Evolutionary conservation across 2,888 invertebrate species (phyloP).

Genomic region (Euproctis similis): DNA sequence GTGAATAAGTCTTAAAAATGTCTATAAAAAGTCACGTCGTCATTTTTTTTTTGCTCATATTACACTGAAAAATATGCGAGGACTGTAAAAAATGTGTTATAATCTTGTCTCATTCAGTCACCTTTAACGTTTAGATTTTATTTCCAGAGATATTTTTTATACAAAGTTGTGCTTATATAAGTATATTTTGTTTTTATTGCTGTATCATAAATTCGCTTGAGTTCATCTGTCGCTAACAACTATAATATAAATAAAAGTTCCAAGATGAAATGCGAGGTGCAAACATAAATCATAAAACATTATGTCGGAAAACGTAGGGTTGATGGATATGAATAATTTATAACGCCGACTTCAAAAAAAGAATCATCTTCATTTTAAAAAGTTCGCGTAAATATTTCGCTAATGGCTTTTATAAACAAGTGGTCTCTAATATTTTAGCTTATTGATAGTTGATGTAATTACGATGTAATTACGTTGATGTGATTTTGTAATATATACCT

Average conservation of each 20-base stretch:
- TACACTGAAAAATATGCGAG: slow-evolving; percentile 1
- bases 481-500: no score
- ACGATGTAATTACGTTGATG: no score
- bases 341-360: no score
- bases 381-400: no score
- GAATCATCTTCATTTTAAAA: no score
- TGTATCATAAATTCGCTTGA: slow-evolving; percentile 19
- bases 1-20: slow-evolving; percentile 1
- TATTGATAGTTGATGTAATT: no score
- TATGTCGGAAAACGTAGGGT: slow-evolving; percentile 31
- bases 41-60: slow-evolving; percentile 1
- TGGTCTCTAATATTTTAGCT: no score
- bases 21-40: neutral
- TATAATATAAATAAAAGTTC: slow-evolving; percentile 24
- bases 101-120: slow-evolving; percentile 3
- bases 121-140: slow-evolving; percentile 12
- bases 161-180: slow-evolving; percentile 5
- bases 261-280: slow-evolving; percentile 20
- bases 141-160: slow-evolving; percentile 12
- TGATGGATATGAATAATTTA: slow-evolving; percentile 38
- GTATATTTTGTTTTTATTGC: slow-evolving; percentile 20
- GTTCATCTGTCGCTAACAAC: slow-evolving; percentile 15
- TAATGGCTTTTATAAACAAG: no score
- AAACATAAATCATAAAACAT: slow-evolving; percentile 39
- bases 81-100: slow-evolving; percentile 1